Evolutionary conservation across 2,888 invertebrate genomes (phyloP).

Genomic region (Mesopsocus fuscifrons): DNA sequence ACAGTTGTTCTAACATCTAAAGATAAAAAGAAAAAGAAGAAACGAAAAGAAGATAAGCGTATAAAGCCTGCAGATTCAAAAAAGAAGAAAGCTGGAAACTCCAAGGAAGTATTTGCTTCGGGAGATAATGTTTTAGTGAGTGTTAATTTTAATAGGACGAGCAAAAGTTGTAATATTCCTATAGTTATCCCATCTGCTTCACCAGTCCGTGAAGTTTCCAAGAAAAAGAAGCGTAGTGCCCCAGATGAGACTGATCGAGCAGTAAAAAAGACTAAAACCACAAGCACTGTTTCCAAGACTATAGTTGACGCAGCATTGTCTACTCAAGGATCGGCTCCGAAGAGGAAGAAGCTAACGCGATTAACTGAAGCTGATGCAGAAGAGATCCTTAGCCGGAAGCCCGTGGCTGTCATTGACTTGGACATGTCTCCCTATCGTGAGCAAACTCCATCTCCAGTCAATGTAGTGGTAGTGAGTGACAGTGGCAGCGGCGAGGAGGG

Average conservation of each 20-base stretch:
- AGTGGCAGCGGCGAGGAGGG: constrained; percentile 37
- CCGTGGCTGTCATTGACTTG: constrained; percentile 69
- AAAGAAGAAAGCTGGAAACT: constrained; percentile 21
- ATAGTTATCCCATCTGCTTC: constrained; percentile 12
- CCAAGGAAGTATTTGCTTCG: constrained; percentile 81
- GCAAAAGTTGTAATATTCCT: constrained; percentile 24
- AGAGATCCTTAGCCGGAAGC: constrained; percentile 35
- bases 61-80: constrained; percentile 22
- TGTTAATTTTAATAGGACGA: constrained; percentile 69
- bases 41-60: constrained; percentile 24
- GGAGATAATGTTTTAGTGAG: constrained; percentile 86
- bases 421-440: constrained; percentile 72
- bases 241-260: constrained; percentile 19
- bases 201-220: constrained; percentile 18
- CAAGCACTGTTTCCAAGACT: constrained; percentile 13
- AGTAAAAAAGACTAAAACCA: constrained; percentile 23
- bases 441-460: constrained; percentile 57
- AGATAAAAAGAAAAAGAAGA: constrained; percentile 22
- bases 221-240: constrained; percentile 21
- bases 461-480: constrained; percentile 67
- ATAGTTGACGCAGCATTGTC: constrained; percentile 5
- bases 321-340: not conserved
- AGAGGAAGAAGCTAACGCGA: constrained; percentile 15
- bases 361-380: constrained; percentile 23
- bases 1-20: constrained; percentile 20